Percentiles rank a stretch among this genome's conserved stretches.
These are phyloP conservation scores for Amphiura filiformis DNA, from an alignment of 35 echinoderm and acorn worm genomes.

Conservation along the genomic window DNA sequence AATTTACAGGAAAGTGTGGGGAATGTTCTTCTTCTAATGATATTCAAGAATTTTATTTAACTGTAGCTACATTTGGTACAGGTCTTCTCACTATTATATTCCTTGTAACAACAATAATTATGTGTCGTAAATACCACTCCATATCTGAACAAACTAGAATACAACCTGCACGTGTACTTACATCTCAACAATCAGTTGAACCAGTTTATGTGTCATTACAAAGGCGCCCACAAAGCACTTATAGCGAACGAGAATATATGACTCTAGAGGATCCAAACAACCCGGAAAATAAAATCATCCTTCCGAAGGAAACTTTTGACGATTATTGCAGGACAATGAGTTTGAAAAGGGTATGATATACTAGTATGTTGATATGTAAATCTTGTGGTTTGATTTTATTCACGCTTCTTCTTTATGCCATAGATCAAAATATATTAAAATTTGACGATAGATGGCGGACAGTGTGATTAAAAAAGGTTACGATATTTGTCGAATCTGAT, in stretches of 20 bases:
- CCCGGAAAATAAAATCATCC: neutral
- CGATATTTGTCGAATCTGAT: no score
- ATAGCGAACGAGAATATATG: neutral
- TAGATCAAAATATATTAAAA: no score
- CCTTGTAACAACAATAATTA: neutral
- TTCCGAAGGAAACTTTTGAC: neutral
- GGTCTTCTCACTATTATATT: neutral
- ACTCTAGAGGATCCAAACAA: neutral
- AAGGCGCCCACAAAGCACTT: neutral
- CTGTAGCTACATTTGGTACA: neutral
- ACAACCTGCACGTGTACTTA: neutral
- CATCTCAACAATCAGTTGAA: neutral
- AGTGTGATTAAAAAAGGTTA: no score
- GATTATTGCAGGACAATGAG: neutral
- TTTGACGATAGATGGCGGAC: no score
- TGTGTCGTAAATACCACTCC: neutral
- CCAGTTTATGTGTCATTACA: neutral
- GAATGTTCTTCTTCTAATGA: neutral
- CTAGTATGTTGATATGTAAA: no score
- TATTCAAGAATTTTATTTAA: neutral
- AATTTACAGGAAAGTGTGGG: neutral
- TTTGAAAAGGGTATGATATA: neutral
- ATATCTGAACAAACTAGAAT: neutral
- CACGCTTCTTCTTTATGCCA: no score
- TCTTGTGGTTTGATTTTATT: no score